Percentiles rank a stretch among this genome's conserved stretches.
Evolutionary conservation across 2,888 invertebrate genomes (phyloP).

Genomic region (Acanthosepion pharaonis): DNA sequence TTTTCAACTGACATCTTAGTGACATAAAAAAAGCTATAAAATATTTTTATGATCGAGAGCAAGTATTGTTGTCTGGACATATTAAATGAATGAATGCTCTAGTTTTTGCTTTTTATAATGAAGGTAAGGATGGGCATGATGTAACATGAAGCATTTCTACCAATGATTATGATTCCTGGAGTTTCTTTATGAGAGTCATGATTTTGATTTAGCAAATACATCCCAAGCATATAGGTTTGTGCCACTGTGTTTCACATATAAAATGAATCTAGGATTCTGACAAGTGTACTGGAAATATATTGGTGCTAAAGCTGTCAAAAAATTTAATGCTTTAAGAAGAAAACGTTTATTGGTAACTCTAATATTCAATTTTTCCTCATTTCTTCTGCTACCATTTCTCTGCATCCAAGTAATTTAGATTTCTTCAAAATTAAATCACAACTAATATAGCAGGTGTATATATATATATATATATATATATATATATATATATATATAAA

Average conservation of each 20-base stretch:
- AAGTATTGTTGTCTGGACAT: not conserved
- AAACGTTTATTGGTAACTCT: no score
- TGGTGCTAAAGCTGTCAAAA: no score
- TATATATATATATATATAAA: no score
- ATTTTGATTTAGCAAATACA: no score
- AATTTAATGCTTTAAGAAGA: no score
- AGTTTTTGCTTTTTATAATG: not conserved
- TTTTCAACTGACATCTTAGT: not conserved
- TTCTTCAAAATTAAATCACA: no score
- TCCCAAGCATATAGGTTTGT: no score
- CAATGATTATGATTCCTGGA: not conserved
- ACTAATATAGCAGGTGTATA: no score
- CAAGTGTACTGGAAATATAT: not conserved
- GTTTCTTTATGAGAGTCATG: not conserved
- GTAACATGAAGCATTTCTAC: not conserved
- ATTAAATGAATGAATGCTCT: not conserved
- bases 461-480: no score
- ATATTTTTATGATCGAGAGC: not conserved
- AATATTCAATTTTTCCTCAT: no score
- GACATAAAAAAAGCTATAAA: not conserved
- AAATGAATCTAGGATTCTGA: not conserved
- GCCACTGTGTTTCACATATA: not conserved
- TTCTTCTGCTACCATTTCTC: no score
- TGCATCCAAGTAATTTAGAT: no score
- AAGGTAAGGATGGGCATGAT: not conserved